A percentile compares a stretch with the other conserved stretches of the same genome.
Evolutionary conservation across 2,888 invertebrate species (phyloP).

Genomic region (Dicycla oo): DNA sequence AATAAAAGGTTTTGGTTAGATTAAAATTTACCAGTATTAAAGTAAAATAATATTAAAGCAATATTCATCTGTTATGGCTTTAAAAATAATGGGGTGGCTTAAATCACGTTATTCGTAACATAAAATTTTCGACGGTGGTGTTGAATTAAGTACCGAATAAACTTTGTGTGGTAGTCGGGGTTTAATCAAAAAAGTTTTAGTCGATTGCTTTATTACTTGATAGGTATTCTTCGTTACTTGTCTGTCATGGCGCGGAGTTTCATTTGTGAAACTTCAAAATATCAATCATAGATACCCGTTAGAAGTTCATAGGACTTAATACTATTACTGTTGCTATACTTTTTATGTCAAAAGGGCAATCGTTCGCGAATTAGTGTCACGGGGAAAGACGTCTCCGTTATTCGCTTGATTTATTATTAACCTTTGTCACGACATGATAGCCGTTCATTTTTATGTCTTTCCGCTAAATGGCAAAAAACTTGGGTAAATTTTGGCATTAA

Average conservation of each 20-base stretch:
- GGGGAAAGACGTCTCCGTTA: conserved; percentile 29
- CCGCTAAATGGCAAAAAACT: conserved; percentile 30
- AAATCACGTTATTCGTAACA: conserved; percentile 47
- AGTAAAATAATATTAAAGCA: conserved; percentile 11
- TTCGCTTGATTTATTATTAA: conserved; percentile 56
- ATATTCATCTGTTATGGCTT: conserved; percentile 32
- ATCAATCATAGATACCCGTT: conserved; percentile 32
- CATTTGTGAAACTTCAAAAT: conserved; percentile 49
- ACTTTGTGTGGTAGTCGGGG: conserved; percentile 51
- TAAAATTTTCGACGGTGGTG: conserved; percentile 35
- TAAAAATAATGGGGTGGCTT: conserved; percentile 39
- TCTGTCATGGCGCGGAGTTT: conserved; percentile 46
- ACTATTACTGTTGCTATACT: conserved; percentile 30
- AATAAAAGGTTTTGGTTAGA: neutral
- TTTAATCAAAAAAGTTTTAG: conserved; percentile 67
- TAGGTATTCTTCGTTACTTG: conserved; percentile 54
- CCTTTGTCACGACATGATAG: conserved; percentile 56
- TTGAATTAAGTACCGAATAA: conserved; percentile 59
- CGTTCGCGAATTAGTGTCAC: conserved; percentile 49
- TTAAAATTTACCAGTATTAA: conserved; percentile 14
- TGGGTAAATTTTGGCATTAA: conserved; percentile 39
- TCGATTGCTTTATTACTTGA: conserved; percentile 59
- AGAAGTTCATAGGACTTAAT: conserved; percentile 29
- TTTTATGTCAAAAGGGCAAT: conserved; percentile 43
- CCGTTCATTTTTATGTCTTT: conserved; percentile 44